These are phyloP conservation scores for Aleadryas rufinucha DNA, from an alignment of 2,113 vertebrate species.

Conservation along the genomic window DNA sequence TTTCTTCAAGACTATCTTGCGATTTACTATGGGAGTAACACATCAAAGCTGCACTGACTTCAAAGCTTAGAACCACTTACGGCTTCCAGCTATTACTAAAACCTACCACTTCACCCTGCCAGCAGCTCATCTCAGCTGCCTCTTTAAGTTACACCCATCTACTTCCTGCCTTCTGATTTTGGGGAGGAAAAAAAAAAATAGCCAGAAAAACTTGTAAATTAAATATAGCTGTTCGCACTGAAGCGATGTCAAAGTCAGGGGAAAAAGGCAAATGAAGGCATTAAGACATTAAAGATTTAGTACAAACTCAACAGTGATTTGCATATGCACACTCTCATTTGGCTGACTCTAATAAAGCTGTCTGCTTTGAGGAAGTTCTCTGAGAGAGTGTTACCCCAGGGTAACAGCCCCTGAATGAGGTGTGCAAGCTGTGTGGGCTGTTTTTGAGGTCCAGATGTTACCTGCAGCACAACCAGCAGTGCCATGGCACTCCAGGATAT, in stretches of 20 bases:
- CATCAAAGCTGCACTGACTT: constrained; percentile 78
- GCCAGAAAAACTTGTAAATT: constrained; percentile 21
- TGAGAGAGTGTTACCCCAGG: not conserved
- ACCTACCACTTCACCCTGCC: constrained; percentile 51
- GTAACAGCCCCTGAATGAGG: not conserved
- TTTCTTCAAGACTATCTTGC: constrained; percentile 66
- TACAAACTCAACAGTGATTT: not conserved
- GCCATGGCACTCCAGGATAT: not conserved
- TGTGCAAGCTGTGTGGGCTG: not conserved
- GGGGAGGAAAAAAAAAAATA: not conserved
- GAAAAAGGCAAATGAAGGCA: not conserved
- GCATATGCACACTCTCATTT: not conserved
- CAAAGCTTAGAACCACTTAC: constrained; percentile 72
- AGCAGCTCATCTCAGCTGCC: constrained; percentile 56
- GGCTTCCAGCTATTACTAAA: constrained; percentile 73
- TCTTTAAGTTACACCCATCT: constrained; percentile 44
- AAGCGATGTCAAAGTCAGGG: not conserved
- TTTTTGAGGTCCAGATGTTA: not conserved
- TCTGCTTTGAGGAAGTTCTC: not conserved
- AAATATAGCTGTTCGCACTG: constrained; percentile 4
- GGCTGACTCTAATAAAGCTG: not conserved
- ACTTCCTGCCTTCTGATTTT: constrained; percentile 43
- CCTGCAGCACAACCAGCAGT: not conserved
- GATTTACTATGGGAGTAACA: constrained; percentile 71
- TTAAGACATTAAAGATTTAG: constrained; percentile 28